Evolutionary conservation across 2,113 vertebrate genomes (phyloP), one percentile per base, ranked within the genome.

Genomic region (Uria lomvia): DNA sequence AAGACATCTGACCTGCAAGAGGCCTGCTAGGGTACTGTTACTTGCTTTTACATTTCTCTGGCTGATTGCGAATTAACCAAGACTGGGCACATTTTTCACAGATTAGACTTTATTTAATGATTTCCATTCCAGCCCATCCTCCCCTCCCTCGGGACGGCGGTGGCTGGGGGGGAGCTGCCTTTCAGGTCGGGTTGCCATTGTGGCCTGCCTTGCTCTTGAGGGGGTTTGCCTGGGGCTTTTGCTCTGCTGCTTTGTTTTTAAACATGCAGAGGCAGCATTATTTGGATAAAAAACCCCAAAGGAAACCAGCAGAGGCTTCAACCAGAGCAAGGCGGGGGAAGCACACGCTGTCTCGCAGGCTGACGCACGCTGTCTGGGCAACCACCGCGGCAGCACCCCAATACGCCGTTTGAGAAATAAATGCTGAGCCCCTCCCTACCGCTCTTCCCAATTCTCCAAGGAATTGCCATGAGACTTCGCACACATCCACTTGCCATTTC

Each of bases 31-130:
- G 49, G 7, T 1, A 1, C 9, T 17, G 42, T 4, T 26, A 0
- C 7, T 20, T 8, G 11, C 0, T 63, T 19, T 6, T 5, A 5
- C 6, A 0, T 12, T 10, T 6, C 91, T 32, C 75, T 40, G 66
- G 36, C 34, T 62, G 52, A 3, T 11, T 38, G 72, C 38, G 58
- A 18, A 22, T 15, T 5, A 26, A 15, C 67, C 67, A 43, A 38
- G 12, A 4, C 3, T 6, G 56, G 47, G 52, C 10, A 32, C 5
- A 0, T 6, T 17, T 29, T 23, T 0, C 26, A 38, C 1, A 2
- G 34, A 63, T 45, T 11, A 9, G 52, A 19, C 15, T 71, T 11
- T 0, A 26, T 50, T 70, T 30, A 9, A 21, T 34, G 38, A 2
- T 76, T 53, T 10, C 60, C 27, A 19, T 17, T 59, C 47, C 73